phyloP scores from a whole-genome alignment of 2,888 invertebrate species.

The Spatulosminthurus flaviceps region DNA sequence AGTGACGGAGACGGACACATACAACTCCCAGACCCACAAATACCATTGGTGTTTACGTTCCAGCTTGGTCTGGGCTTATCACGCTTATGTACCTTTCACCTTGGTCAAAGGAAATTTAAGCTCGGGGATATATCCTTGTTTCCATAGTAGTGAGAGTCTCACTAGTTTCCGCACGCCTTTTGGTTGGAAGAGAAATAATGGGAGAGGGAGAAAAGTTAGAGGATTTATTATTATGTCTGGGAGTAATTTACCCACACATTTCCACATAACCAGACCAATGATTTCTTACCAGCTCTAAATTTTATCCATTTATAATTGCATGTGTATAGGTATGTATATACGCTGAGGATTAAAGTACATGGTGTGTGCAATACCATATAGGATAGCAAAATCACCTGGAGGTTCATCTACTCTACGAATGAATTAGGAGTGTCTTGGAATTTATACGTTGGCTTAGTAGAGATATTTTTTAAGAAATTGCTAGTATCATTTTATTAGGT shows the following conservation, averaged over 20 bases:
- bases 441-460: too few species aligned
- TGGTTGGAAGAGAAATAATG: not conserved
- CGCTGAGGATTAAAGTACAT: too few species aligned
- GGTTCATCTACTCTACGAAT: too few species aligned
- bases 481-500: not conserved
- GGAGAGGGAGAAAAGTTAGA: not conserved
- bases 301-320: not conserved
- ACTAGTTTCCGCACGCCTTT: too few species aligned
- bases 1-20: too few species aligned
- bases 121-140: not conserved
- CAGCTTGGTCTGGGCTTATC: not conserved
- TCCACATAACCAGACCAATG: not conserved
- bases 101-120: not conserved
- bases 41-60: not conserved
- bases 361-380: too few species aligned
- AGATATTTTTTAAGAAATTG: too few species aligned
- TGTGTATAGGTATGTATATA: too few species aligned
- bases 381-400: too few species aligned
- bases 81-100: not conserved
- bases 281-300: not conserved
- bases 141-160: slow-evolving; percentile 2
- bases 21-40: not conserved
- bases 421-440: too few species aligned
- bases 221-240: slow-evolving; percentile 8
- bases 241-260: not conserved